Base-by-base conservation (phyloP, 2,113 vertebrate species). In the Porphyrio hochstetteri region DNA sequence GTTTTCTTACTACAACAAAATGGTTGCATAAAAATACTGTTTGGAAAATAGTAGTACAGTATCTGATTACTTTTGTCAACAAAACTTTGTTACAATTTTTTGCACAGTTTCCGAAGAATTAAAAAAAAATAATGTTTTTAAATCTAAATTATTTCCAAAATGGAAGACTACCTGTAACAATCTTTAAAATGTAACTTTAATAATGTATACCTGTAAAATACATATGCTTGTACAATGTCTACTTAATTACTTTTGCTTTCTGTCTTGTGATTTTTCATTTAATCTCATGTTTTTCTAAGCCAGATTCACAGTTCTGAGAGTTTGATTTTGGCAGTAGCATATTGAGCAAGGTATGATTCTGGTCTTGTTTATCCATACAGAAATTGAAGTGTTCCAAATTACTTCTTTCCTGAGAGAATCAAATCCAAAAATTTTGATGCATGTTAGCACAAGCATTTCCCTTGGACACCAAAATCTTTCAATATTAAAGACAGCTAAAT, bases 151-250 rank as follows among this genome's bases (percentile, higher is more conserved):
- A 13, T 79, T 86, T 77, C 53, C 21, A 88, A 75, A 82, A 57
- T 5, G 1, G 5, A 65, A 80, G 13, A 7, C 2, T 61, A 65
- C 56, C 17, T 18, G 7, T 18, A 57, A 20, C 4, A 65, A 60
- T 35, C 4, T 74, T 48, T 21, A 55, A 88, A 40, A 75, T 18
- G 2, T 5, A 88, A 44, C 0, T n/a, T 65, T 68, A 76, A 21
- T n/a, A 60, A 65, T 16, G 5, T 23, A 38, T n/a, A 65, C 2
- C 3, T 44, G 15, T 29, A 40, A 63, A 44, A 60, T 31, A n/a
- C 7, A 36, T 24, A 40, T 4, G 5, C 3, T 17, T 16, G 10
- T n/a, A 8, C 0, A 3, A 17, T 42, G 4, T n/a, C 25, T 81
- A 18, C 46, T 81, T 71, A n/a, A 50, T 42, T 77, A 25, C 12